A percentile compares a stretch with the other conserved stretches of the same genome.
phyloP scores from a whole-genome alignment of 2,113 vertebrate species.

The Grammomys surdaster region DNA sequence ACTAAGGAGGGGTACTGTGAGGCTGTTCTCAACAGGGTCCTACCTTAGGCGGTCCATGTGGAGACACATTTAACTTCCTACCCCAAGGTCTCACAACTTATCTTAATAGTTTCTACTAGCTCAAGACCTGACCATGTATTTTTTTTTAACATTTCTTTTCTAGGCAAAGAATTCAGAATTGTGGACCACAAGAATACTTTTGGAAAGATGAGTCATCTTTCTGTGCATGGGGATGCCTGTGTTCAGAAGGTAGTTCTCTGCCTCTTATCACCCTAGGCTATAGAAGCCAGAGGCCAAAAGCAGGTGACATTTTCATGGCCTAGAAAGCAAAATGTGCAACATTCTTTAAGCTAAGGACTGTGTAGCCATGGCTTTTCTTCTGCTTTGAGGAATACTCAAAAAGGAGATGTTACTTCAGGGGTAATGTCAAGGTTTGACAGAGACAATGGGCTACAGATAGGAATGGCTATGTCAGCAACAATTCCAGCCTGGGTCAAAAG shows the following conservation, averaged over 20 bases:
- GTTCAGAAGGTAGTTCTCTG: conserved; percentile 63
- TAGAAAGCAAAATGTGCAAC: conserved; percentile 40
- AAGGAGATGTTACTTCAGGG: neutral
- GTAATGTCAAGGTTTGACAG: neutral
- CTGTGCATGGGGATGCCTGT: neutral
- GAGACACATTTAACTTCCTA: neutral
- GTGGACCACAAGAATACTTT: conserved; percentile 30
- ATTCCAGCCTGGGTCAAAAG: neutral
- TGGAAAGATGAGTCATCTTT: conserved; percentile 58
- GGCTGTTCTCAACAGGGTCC: neutral
- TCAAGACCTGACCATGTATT: neutral
- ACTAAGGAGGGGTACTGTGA: neutral
- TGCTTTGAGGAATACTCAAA: conserved; percentile 64
- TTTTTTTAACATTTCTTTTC: neutral
- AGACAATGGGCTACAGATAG: neutral
- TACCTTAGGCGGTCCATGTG: neutral
- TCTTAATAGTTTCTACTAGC: neutral
- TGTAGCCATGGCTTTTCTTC: conserved; percentile 40
- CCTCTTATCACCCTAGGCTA: conserved; percentile 57
- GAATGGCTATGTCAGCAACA: neutral
- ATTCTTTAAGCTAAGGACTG: conserved; percentile 29
- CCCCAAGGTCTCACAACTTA: neutral
- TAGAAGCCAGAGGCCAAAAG: conserved; percentile 46
- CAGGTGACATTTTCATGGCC: conserved; percentile 3
- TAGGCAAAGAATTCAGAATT: conserved; percentile 51